These are phyloP conservation scores for Hyalella azteca DNA, from an alignment of 2,888 invertebrate genomes.

Conservation along the genomic window DNA sequence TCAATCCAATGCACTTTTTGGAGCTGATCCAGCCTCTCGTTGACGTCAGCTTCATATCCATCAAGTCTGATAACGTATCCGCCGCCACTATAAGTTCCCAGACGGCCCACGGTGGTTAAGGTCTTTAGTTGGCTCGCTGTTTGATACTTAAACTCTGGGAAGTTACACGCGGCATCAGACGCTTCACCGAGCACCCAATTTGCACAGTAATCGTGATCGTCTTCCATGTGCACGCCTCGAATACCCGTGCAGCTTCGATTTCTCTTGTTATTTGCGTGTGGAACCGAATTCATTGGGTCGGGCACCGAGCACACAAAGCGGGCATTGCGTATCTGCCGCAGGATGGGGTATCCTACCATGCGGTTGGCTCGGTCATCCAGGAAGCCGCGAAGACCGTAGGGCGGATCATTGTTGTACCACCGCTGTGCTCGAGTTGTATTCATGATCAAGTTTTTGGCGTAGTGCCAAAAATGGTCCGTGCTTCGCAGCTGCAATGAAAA, in stretches of 20 bases:
- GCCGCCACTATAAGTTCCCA: conserved; percentile 65
- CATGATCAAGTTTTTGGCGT: conserved; percentile 63
- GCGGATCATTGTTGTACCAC: conserved; percentile 67
- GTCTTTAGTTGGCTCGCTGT: conserved; percentile 62
- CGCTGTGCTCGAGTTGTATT: conserved; percentile 63
- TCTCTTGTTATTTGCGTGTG: too few relatives aligned
- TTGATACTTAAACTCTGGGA: conserved; percentile 60
- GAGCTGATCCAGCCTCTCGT: conserved; percentile 61
- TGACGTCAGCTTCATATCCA: conserved; percentile 60
- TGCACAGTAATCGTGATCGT: conserved; percentile 59
- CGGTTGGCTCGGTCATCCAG: conserved; percentile 66
- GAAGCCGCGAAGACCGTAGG: conserved; percentile 65
- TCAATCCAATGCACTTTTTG: conserved; percentile 65
- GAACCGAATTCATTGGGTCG: conserved; percentile 55
- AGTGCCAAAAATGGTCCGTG: conserved; percentile 64
- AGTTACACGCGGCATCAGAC: conserved; percentile 14
- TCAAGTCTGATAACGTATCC: conserved; percentile 63
- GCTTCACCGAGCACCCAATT: conserved; percentile 59
- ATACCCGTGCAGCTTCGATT: conserved; percentile 60
- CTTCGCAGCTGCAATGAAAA: conserved; percentile 38
- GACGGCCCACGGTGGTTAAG: conserved; percentile 63
- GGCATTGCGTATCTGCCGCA: conserved; percentile 65
- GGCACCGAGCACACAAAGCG: conserved; percentile 56
- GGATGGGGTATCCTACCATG: conserved; percentile 67
- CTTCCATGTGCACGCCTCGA: conserved; percentile 60